These are phyloP conservation scores for Aegypius monachus DNA, from an alignment of 2,113 vertebrate genomes.

Conservation along the genomic window DNA sequence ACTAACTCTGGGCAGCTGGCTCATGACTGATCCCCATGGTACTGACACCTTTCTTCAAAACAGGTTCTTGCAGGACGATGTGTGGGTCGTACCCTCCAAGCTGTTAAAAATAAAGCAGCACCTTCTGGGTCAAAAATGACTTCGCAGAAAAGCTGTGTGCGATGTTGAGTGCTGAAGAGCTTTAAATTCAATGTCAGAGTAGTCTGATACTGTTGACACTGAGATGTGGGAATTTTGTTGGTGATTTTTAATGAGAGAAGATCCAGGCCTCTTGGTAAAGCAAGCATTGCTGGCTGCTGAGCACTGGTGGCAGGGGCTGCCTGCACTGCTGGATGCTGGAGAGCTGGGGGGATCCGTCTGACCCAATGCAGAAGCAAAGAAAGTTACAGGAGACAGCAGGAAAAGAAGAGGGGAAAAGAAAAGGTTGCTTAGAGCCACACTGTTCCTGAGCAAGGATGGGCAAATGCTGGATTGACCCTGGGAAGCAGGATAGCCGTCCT, in stretches of 20 bases:
- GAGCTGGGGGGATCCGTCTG: too few relatives aligned
- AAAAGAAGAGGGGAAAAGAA: neutral
- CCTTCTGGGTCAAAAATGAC: neutral
- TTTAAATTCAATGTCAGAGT: neutral
- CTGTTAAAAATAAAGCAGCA: neutral
- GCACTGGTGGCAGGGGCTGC: neutral
- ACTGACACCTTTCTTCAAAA: neutral
- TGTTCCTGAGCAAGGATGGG: neutral
- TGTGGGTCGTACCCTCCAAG: neutral
- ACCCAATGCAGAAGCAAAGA: neutral
- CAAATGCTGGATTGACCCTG: fast-evolving
- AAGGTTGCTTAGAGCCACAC: neutral
- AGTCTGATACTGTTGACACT: neutral
- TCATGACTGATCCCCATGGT: neutral
- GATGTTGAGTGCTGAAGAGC: neutral
- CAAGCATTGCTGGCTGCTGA: neutral
- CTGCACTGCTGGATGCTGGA: neutral
- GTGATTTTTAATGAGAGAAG: neutral
- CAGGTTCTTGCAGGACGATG: neutral
- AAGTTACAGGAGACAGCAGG: neutral
- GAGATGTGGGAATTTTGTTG: neutral
- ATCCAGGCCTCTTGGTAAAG: neutral
- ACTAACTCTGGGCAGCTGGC: neutral
- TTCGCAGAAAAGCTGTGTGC: neutral
- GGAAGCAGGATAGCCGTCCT: fast-evolving